Conservation (phyloP, 2,797 vertebrate species). For the Myoxocephalus aenaeus region DNA sequence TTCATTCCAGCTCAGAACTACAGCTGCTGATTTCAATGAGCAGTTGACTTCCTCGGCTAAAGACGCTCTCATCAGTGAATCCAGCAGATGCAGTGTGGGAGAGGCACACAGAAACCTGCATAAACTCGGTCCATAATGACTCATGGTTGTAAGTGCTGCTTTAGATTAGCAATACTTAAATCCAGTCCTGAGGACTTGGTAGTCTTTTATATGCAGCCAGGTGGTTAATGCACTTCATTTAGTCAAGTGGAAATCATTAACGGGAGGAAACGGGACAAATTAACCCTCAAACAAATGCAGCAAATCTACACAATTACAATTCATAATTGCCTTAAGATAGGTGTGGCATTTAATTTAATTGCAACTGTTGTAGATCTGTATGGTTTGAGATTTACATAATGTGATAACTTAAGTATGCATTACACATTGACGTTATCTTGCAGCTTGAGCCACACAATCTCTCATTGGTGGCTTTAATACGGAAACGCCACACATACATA, state of each 20-base stretch:
- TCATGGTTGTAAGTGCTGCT: constrained; percentile 26
- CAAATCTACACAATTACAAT: not conserved
- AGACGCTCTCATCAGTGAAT: constrained; percentile 12
- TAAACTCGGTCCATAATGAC: constrained; percentile 17
- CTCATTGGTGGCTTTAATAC: no score
- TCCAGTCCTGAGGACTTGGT: constrained; percentile 11
- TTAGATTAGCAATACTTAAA: constrained; percentile 34
- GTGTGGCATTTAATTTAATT: not conserved
- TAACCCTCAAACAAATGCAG: constrained; percentile 10
- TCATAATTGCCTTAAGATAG: not conserved
- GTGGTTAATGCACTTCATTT: constrained; percentile 39
- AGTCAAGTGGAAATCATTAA: constrained; percentile 29
- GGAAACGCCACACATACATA: not conserved
- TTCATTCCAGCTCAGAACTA: not conserved
- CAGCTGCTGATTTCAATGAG: not conserved
- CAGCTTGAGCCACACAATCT: no score
- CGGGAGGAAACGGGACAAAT: constrained; percentile 1
- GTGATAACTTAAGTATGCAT: not conserved
- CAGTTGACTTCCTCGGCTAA: not conserved
- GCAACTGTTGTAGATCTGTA: not conserved
- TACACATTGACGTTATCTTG: not conserved
- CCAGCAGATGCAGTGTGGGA: not conserved
- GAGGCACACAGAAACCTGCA: not conserved
- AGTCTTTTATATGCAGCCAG: constrained; percentile 24
- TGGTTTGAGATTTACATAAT: not conserved